phyloP scores from a whole-genome alignment of 2,888 invertebrate genomes.

The Chalcosyrphus nemorum region DNA sequence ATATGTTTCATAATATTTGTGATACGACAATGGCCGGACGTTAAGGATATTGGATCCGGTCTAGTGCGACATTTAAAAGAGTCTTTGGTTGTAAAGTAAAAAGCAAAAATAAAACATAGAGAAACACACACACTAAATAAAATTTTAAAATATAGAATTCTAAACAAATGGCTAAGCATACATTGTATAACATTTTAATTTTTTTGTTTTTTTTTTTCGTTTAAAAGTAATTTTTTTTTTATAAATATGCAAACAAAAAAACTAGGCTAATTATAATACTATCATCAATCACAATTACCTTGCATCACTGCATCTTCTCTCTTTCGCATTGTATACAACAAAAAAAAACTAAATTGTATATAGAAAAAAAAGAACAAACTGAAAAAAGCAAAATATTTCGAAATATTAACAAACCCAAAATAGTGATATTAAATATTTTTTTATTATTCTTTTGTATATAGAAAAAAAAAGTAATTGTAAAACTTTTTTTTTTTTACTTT shows the following conservation, averaged over 20 bases:
- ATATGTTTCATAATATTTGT: constrained; percentile 92
- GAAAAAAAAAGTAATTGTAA: constrained; percentile 37
- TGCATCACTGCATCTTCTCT: constrained; percentile 60
- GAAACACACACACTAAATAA: constrained; percentile 26
- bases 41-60: constrained; percentile 91
- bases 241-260: constrained; percentile 26
- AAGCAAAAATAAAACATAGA: constrained; percentile 42
- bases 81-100: constrained; percentile 88
- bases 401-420: constrained; percentile 43
- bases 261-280: constrained; percentile 47
- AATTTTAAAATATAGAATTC: constrained; percentile 63
- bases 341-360: constrained; percentile 56
- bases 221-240: constrained; percentile 40
- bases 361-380: constrained; percentile 59
- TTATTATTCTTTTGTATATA: constrained; percentile 67
- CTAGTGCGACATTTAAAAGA: constrained; percentile 90
- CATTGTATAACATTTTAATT: too few species aligned
- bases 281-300: constrained; percentile 61
- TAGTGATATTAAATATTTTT: constrained; percentile 70
- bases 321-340: constrained; percentile 74
- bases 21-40: constrained; percentile 94
- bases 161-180: constrained; percentile 27
- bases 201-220: constrained; percentile 5
- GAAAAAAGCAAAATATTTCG: constrained; percentile 54
- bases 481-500: constrained; percentile 29